Evolutionary conservation across 2,113 vertebrate species (phyloP).

Genomic region (Sitta europaea): DNA sequence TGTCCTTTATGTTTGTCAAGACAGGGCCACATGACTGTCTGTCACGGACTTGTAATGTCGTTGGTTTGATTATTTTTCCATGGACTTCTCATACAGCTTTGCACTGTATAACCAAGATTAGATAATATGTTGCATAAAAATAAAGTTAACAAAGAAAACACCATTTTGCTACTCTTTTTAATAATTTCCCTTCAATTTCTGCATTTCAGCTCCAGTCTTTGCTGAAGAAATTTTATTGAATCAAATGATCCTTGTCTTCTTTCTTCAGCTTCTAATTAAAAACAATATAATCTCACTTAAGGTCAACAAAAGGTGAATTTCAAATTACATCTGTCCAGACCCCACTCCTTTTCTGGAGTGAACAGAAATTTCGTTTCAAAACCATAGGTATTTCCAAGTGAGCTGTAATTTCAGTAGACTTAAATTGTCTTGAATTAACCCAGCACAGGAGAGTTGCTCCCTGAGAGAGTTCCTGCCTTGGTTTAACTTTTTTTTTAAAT

Average conservation of each 20-base stretch:
- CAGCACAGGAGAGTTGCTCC: background rate
- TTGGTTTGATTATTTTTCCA: constrained; percentile 40
- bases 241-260: background rate
- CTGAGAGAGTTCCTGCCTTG: background rate
- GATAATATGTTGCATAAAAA: constrained; percentile 11
- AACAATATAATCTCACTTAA: background rate
- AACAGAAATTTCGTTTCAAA: background rate
- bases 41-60: background rate
- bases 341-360: background rate
- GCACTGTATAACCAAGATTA: constrained; percentile 48
- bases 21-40: background rate
- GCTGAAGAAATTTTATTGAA: background rate
- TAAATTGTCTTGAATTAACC: background rate
- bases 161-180: background rate
- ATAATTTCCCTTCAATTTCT: background rate
- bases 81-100: background rate
- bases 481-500: constrained; percentile 61
- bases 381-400: background rate
- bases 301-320: constrained; percentile 2
- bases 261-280: background rate
- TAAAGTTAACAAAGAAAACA: background rate
- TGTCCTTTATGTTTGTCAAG: background rate
- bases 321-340: background rate
- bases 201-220: background rate
- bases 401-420: background rate